phyloP scores from a whole-genome alignment of 1,140 invertebrate species.

The Saccostrea cuccullata region DNA sequence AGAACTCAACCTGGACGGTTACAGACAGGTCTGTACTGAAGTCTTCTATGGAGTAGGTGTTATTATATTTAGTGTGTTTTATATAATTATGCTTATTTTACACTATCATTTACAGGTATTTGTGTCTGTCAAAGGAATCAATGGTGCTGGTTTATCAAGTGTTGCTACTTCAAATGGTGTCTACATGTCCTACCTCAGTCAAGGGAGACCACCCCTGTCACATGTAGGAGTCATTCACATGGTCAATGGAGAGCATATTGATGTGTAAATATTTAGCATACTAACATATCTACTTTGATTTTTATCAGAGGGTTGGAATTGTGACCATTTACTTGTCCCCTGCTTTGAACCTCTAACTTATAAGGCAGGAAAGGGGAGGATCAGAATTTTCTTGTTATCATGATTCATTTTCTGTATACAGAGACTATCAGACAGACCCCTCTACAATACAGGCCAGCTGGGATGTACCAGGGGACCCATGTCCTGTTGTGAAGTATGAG shows the following conservation, averaged over 20 bases:
- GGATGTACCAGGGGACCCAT: conserved; percentile 66
- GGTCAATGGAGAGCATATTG: conserved; percentile 45
- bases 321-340: too few species aligned
- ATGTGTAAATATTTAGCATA: conserved; percentile 61
- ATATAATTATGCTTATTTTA: not conserved
- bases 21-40: conserved; percentile 52
- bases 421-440: conserved; percentile 56
- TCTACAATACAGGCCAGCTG: conserved; percentile 55
- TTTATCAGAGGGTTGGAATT: too few species aligned
- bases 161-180: too few species aligned
- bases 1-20: conserved; percentile 56
- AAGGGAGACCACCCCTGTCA: conserved; percentile 61
- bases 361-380: too few species aligned
- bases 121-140: too few species aligned
- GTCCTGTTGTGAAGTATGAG: conserved; percentile 62
- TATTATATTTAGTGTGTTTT: not conserved
- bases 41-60: too few species aligned
- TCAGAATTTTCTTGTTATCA: not conserved
- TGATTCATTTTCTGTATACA: conserved; percentile 35
- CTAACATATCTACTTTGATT: too few species aligned
- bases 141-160: too few species aligned
- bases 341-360: too few species aligned
- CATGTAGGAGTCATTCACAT: conserved; percentile 59
- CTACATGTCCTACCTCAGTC: too few species aligned
- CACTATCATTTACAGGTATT: conserved; percentile 57